These are phyloP conservation scores for Patella pellucida DNA, from an alignment of 2,888 invertebrate genomes.

Conservation along the genomic window DNA sequence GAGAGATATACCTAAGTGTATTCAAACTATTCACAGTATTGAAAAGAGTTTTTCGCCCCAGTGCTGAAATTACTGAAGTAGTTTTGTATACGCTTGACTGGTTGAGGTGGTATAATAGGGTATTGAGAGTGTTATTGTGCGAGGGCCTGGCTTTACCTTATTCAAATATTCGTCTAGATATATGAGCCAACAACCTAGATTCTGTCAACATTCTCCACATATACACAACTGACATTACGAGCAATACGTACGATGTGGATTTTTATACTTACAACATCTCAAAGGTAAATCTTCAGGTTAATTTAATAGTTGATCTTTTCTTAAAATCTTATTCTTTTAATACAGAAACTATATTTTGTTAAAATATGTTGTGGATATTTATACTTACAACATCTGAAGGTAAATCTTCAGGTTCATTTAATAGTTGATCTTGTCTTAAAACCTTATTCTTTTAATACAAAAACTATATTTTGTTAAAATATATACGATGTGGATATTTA, in stretches of 20 bases:
- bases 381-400: too few relatives aligned
- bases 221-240: neutral
- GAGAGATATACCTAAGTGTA: neutral
- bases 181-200: neutral
- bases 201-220: neutral
- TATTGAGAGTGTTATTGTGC: neutral
- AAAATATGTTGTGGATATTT: too few relatives aligned
- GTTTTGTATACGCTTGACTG: neutral
- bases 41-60: conserved; percentile 6
- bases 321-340: too few relatives aligned
- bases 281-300: too few relatives aligned
- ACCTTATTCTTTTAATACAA: too few relatives aligned
- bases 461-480: too few relatives aligned
- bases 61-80: conserved; percentile 8
- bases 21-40: neutral
- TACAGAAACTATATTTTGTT: too few relatives aligned
- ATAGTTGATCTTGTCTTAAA: too few relatives aligned
- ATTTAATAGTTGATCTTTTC: too few relatives aligned
- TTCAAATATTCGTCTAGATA: neutral
- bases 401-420: too few relatives aligned
- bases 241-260: neutral
- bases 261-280: too few relatives aligned
- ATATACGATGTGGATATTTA: too few relatives aligned
- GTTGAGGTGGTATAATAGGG: neutral
- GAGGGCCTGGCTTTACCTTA: neutral